Evolutionary conservation across 2,113 vertebrate species (phyloP).

Genomic region (Hiodon alosoides): DNA sequence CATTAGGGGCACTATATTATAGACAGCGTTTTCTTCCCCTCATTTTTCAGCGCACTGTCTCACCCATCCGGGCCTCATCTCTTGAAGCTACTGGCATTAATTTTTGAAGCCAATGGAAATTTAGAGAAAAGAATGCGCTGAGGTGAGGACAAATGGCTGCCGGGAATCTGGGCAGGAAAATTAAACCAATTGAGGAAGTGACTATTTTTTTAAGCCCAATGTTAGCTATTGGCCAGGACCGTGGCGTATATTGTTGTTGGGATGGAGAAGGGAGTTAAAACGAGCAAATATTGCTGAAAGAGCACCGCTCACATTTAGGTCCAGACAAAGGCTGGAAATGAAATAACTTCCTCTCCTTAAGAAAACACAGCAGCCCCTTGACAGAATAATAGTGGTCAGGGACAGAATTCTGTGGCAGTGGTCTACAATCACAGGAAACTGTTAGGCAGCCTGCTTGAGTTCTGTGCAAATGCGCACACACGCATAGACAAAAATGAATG

Average conservation of each 20-base stretch:
- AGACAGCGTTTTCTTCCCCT: conserved; percentile 34
- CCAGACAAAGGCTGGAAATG: conserved; percentile 99
- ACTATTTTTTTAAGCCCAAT: conserved; percentile 90
- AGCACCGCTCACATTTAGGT: conserved; percentile 90
- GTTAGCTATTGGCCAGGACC: conserved; percentile 79
- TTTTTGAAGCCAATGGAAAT: conserved; percentile 75
- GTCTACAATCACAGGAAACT: conserved; percentile 81
- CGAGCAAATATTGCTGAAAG: conserved; percentile 96
- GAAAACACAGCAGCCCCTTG: conserved; percentile 78
- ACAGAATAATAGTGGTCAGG: conserved; percentile 90
- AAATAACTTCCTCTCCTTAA: conserved; percentile 93
- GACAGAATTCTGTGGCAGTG: conserved; percentile 63
- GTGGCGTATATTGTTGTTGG: conserved; percentile 95
- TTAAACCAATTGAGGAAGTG: conserved; percentile 98
- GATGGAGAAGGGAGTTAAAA: conserved; percentile 82
- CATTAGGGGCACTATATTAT: too few species aligned
- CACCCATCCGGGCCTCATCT: conserved; percentile 34
- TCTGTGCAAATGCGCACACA: conserved; percentile 51
- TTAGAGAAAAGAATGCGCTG: conserved; percentile 76
- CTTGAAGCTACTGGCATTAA: conserved; percentile 33
- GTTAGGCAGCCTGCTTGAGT: conserved; percentile 72
- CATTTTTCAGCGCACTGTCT: conserved; percentile 14
- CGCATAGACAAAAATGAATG: conserved; percentile 9
- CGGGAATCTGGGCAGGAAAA: conserved; percentile 80
- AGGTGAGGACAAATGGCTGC: conserved; percentile 78